phyloP scores from a whole-genome alignment of 37 sponge, comb jelly and placozoan species.

The Eunapius fragilis region DNA sequence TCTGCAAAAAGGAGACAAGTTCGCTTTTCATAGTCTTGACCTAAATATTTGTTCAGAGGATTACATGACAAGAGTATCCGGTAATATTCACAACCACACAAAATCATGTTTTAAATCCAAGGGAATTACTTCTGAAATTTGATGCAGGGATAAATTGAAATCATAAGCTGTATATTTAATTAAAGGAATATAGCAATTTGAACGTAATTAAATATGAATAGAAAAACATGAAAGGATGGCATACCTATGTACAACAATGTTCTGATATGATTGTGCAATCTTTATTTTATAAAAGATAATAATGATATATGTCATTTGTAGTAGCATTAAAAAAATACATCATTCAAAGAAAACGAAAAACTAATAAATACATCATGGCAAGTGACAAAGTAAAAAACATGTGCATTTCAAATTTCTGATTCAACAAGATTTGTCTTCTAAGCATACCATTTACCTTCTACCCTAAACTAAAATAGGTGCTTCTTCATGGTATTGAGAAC shows the following conservation, averaged over 20 bases:
- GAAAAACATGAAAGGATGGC: not conserved
- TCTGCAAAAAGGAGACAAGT: not conserved
- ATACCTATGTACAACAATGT: not conserved
- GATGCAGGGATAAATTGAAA: not conserved
- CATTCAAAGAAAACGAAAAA: not conserved
- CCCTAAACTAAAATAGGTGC: slow-evolving; percentile 8
- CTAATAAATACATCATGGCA: not conserved
- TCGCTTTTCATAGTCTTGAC: not conserved
- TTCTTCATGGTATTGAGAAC: slow-evolving; percentile 1
- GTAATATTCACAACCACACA: not conserved
- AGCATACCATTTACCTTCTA: slow-evolving; percentile 3
- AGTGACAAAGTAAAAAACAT: not conserved
- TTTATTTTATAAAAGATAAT: not conserved
- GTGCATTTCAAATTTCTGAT: not conserved
- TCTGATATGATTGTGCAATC: not conserved
- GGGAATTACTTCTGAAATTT: not conserved
- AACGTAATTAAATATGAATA: not conserved
- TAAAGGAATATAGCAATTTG: not conserved
- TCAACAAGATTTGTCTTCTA: not conserved
- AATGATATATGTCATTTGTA: not conserved
- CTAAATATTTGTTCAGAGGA: not conserved
- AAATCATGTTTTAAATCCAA: not conserved
- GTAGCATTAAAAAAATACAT: not conserved
- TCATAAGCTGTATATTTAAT: not conserved
- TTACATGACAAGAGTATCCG: not conserved